Conservation (phyloP, 2,113 vertebrate species). For the Aptenodytes forsteri region DNA sequence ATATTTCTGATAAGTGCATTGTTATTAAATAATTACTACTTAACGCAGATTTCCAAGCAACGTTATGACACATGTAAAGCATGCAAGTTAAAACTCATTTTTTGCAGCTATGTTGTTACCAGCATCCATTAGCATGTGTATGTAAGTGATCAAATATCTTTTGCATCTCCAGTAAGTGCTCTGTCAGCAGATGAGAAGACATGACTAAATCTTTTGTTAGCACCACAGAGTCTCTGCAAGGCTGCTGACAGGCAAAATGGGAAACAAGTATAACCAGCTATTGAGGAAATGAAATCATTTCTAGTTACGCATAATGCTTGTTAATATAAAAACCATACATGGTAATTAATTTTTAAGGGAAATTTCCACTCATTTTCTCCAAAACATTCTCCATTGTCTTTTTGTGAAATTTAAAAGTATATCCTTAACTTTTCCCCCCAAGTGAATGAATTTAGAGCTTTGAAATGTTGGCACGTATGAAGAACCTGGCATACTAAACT, state of each 20-base stretch:
- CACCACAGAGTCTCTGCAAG: constrained; percentile 22
- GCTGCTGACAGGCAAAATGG: constrained; percentile 53
- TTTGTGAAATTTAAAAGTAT: not conserved
- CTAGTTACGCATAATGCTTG: not conserved
- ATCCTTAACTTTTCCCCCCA: not conserved
- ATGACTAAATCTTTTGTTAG: constrained; percentile 59
- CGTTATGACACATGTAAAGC: constrained; percentile 28
- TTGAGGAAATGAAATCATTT: constrained; percentile 58
- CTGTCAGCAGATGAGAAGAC: constrained; percentile 55
- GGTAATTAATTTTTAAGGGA: constrained; percentile 24
- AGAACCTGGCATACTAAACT: not conserved
- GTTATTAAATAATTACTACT: constrained; percentile 53
- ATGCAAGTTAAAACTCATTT: constrained; percentile 61
- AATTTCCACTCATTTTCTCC: not conserved
- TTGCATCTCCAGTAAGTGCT: constrained; percentile 53
- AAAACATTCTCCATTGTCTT: not conserved
- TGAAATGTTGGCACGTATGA: not conserved
- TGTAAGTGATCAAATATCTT: constrained; percentile 47
- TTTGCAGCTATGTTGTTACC: constrained; percentile 11
- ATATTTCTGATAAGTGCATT: constrained; percentile 27
- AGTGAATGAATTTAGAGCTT: not conserved
- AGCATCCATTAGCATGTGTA: constrained; percentile 29
- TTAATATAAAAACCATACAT: constrained; percentile 6
- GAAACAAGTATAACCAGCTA: constrained; percentile 58
- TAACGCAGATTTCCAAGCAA: constrained; percentile 49